A percentile compares a stretch with the other conserved stretches of the same genome.
Conservation (phyloP, 2,888 invertebrate species). For the Hypolimnas misippus region DNA sequence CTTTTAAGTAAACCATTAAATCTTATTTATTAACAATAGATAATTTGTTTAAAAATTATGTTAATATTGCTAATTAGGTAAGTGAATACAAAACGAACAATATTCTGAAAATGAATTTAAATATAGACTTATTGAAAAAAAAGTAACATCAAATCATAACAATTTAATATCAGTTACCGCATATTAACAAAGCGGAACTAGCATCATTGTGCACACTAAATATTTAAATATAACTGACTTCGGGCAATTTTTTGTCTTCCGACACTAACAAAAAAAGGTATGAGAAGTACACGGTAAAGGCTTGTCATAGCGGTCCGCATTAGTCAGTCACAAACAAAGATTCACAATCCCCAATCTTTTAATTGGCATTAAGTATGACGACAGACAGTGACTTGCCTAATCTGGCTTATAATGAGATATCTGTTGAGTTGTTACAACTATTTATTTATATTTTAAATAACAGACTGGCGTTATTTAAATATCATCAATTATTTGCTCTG, state of each 20-base stretch:
- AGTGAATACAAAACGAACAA: no score
- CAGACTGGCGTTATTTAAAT: no score
- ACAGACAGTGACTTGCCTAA: constrained; percentile 82
- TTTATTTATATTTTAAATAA: neutral
- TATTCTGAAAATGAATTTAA: no score
- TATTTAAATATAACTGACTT: neutral
- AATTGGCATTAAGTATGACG: constrained; percentile 83
- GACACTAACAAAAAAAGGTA: constrained; percentile 41
- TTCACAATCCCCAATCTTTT: constrained; percentile 81
- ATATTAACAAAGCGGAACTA: no score
- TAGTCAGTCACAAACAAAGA: constrained; percentile 80
- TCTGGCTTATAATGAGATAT: constrained; percentile 65
- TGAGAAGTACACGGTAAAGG: constrained; percentile 37
- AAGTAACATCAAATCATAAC: no score
- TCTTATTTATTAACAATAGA: no score
- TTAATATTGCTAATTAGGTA: no score
- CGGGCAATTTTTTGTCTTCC: constrained; percentile 7
- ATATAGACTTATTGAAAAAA: no score
- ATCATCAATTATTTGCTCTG: no score
- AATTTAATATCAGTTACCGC: no score
- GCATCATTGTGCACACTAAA: neutral
- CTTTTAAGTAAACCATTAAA: no score
- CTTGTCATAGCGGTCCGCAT: constrained; percentile 66
- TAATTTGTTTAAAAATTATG: no score
- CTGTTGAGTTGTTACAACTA: constrained; percentile 57